A percentile compares a stretch with the other conserved stretches of the same genome.
phyloP scores from a whole-genome alignment of 1,140 invertebrate species.

The Drosophila athabasca region DNA sequence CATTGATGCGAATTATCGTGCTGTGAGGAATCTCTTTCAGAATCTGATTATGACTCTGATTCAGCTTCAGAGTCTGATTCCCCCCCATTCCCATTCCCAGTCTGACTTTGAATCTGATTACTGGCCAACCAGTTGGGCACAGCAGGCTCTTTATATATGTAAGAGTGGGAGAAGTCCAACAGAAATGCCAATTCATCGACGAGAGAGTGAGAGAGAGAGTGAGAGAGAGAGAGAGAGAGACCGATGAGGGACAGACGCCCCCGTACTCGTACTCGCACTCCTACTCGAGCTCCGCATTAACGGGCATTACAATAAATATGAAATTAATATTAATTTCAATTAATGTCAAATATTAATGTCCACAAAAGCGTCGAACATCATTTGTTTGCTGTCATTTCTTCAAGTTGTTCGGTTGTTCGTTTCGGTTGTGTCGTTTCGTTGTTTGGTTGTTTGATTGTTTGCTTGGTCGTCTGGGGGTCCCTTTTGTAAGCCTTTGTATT shows the following conservation, averaged over 20 bases:
- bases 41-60: slow-evolving; percentile 17
- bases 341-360: slow-evolving; percentile 83
- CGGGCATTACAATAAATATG: slow-evolving; percentile 78
- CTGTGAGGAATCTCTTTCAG: slow-evolving; percentile 43
- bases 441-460: slow-evolving; percentile 21
- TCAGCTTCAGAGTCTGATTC: slow-evolving; percentile 24
- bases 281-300: slow-evolving; percentile 49
- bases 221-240: background rate
- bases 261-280: slow-evolving; percentile 42
- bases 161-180: background rate
- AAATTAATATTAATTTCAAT: slow-evolving; percentile 84
- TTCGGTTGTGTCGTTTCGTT: slow-evolving; percentile 1
- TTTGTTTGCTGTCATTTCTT: slow-evolving; percentile 77
- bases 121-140: slow-evolving; percentile 60
- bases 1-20: slow-evolving; percentile 78
- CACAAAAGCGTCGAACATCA: slow-evolving; percentile 80
- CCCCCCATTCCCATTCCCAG: too few relatives aligned
- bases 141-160: slow-evolving; percentile 45
- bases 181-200: slow-evolving; percentile 72
- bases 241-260: slow-evolving; percentile 38
- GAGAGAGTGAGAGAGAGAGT: slow-evolving; percentile 7
- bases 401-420: slow-evolving; percentile 16
- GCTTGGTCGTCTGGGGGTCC: slow-evolving; percentile 34
- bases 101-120: too few relatives aligned
- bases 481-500: slow-evolving; percentile 37